Percentiles rank a stretch among this genome's conserved stretches.
phyloP scores from a whole-genome alignment of 2,797 vertebrate genomes.

The Anabas testudineus region DNA sequence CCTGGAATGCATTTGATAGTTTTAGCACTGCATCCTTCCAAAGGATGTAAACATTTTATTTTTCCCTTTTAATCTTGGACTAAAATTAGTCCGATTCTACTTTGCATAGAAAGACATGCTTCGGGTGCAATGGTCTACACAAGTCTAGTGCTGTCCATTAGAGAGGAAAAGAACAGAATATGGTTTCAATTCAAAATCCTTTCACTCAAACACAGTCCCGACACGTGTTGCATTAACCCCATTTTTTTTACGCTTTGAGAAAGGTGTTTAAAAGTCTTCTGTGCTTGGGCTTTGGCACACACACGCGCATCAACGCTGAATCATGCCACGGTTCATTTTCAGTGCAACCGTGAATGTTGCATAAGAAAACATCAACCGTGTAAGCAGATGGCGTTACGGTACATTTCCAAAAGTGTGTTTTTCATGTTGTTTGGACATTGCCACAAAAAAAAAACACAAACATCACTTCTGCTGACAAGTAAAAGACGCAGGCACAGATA shows the following conservation, averaged over 20 bases:
- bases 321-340: neutral
- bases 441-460: neutral
- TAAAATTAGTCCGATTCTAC: neutral
- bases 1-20: neutral
- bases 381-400: neutral
- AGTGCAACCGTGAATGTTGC: neutral
- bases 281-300: constrained; percentile 4
- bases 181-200: neutral
- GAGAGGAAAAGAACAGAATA: neutral
- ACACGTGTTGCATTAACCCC: constrained; percentile 1
- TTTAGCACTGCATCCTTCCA: neutral
- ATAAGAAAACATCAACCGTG: neutral
- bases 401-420: neutral
- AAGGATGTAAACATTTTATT: neutral
- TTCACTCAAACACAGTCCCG: neutral
- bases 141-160: no score
- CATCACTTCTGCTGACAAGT: constrained; percentile 9
- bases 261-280: neutral
- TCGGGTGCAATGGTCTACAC: neutral
- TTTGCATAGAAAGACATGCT: neutral
- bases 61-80: neutral
- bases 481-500: neutral
- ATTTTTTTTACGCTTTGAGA: constrained; percentile 5
- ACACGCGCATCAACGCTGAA: no score
- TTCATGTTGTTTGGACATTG: neutral